A percentile compares a stretch with the other conserved stretches of the same genome.
These are phyloP conservation scores for Folsomia manolachei DNA, from an alignment of 2,888 invertebrate species.

Conservation along the genomic window DNA sequence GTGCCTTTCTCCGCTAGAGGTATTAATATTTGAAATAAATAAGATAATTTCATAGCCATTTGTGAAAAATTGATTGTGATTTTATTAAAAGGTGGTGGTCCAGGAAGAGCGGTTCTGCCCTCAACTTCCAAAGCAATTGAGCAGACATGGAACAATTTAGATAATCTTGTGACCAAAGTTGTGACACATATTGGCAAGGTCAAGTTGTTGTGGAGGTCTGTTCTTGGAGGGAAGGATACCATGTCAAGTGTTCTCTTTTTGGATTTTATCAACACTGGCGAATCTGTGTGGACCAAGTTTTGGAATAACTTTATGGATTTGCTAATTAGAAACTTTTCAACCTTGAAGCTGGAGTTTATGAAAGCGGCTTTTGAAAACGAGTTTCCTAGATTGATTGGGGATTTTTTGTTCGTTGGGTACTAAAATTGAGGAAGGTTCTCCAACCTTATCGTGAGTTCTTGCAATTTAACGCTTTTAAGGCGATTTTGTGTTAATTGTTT, in stretches of 20 bases:
- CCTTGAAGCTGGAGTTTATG: slow-evolving; percentile 59
- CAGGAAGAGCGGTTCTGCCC: slow-evolving; percentile 63
- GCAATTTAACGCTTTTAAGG: too few species aligned
- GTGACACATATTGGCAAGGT: slow-evolving; percentile 34
- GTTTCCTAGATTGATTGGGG: slow-evolving; percentile 78
- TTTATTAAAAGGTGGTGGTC: slow-evolving; percentile 53
- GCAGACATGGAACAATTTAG: slow-evolving; percentile 78
- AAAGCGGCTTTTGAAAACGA: slow-evolving; percentile 83
- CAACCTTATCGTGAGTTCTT: slow-evolving; percentile 22
- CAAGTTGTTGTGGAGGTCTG: slow-evolving; percentile 36
- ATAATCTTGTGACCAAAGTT: slow-evolving; percentile 53
- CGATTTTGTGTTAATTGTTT: slow-evolving; percentile 11
- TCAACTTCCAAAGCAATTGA: slow-evolving; percentile 53
- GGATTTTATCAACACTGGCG: slow-evolving; percentile 33
- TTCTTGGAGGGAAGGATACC: slow-evolving; percentile 37
- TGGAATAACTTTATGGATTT: slow-evolving; percentile 46
- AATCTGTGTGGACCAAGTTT: slow-evolving; percentile 37
- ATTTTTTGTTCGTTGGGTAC: slow-evolving; percentile 61
- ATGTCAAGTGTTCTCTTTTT: slow-evolving; percentile 36
- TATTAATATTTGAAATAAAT: too few species aligned
- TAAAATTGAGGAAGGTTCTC: slow-evolving; percentile 42
- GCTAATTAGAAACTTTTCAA: slow-evolving; percentile 37
- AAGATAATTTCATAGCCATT: slow-evolving; percentile 10
- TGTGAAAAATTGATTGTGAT: background rate
- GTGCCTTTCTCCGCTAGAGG: slow-evolving; percentile 19